Evolutionary conservation across 2,113 vertebrate genomes (phyloP).

Genomic region (Pelusios castaneus): DNA sequence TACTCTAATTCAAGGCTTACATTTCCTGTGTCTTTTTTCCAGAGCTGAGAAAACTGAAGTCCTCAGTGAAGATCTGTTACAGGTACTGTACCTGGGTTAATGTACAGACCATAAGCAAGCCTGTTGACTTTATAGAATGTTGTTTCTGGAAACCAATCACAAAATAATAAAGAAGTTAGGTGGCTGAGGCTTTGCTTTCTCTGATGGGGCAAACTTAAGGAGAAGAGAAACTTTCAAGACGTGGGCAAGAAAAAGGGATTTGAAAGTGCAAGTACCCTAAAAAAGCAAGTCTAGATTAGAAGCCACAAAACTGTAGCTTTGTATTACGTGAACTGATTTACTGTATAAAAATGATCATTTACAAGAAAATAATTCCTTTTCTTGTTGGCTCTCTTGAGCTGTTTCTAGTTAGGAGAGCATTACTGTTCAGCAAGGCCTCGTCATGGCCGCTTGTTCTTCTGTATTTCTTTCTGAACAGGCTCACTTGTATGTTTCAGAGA

Average conservation of each 20-base stretch:
- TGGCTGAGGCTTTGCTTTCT: not conserved
- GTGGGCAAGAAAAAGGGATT: not conserved
- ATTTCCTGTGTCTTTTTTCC: slow-evolving; percentile 60
- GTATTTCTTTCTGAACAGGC: not conserved
- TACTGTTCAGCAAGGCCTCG: not conserved
- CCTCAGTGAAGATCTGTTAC: slow-evolving; percentile 96
- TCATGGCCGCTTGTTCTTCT: not conserved
- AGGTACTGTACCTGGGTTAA: slow-evolving; percentile 79
- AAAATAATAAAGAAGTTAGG: rapidly evolving
- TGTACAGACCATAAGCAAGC: not conserved
- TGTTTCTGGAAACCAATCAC: not conserved
- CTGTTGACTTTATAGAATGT: not conserved
- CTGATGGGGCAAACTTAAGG: not conserved
- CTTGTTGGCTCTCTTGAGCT: not conserved
- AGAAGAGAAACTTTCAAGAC: not conserved
- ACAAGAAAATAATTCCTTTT: not conserved
- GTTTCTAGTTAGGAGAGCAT: not conserved
- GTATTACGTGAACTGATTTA: not conserved
- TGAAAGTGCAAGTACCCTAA: not conserved
- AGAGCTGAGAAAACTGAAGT: slow-evolving; percentile 99
- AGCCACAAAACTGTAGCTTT: not conserved
- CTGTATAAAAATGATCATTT: not conserved
- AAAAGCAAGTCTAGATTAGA: not conserved
- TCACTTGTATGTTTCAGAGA: not conserved
- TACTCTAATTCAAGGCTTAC: not conserved